Evolutionary conservation across 2,888 invertebrate genomes (phyloP), one percentile per base, ranked within the genome.

Genomic region (Limenitis camilla): DNA sequence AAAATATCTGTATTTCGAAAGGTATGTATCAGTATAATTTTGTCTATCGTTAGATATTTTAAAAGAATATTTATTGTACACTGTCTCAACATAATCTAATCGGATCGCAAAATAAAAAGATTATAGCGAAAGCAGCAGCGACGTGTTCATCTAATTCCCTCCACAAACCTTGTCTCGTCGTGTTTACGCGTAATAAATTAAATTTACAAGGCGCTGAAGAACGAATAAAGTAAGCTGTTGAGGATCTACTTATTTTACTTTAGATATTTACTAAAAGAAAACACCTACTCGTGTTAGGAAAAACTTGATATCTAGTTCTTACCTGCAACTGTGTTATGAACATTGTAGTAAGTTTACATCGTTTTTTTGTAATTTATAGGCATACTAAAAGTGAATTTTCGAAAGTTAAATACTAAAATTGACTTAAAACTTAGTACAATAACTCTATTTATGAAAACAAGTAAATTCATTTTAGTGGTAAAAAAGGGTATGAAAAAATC

Each of bases 101-200:
- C 35, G 5, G 61, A 53, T 30, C 10, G 36, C 35, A 70, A 70
- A 69, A 61, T 10, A 41, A 10, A 38, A 19, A 28, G 27, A 10
- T 32, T 42, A 38, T 32, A 43, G 9, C 10, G 11, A 38, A 32
- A 35, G 10, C n/a, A 40, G 9, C 11, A 8, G 11, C 33, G 35
- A 52, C 49, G 53, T 58, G 58, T 63, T 56, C 61, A 62, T 59
- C 55, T 39, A 49, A 52, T 53, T 46, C 49, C 39, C 50, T 48
- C 61, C 58, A 57, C 59, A 55, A 54, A 50, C 51, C 66, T 65
- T 71, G 74, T 76, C 74, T 65, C 63, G 60, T 72, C 72, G 65
- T 65, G 65, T 76, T 74, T 70, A 64, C 60, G 55, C 57, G 62
- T 70, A 71, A 74, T 77, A 77, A 76, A 78, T 78, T 76, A 71